Percentiles rank a stretch among this genome's conserved stretches.
Conservation (phyloP, 2,113 vertebrate genomes). For the Todiramphus saurophagus region DNA sequence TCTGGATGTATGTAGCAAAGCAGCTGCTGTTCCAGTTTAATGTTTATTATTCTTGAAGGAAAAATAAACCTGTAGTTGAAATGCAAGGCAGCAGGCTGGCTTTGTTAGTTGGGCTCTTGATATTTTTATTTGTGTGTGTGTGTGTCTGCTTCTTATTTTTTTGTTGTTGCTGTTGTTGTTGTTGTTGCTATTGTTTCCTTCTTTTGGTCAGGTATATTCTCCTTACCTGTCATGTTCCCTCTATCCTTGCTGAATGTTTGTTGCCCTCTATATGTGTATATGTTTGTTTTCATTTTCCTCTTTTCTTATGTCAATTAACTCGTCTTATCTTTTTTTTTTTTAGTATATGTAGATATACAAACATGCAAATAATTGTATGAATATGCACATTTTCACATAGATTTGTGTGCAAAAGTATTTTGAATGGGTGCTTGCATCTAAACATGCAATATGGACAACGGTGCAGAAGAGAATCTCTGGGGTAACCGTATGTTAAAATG, state of each 20-base stretch:
- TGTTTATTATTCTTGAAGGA: not conserved
- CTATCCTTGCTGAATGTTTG: not conserved
- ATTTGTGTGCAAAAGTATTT: not conserved
- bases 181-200: not conserved
- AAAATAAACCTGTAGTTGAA: not conserved
- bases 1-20: not conserved
- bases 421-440: not conserved
- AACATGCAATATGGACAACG: accelerated
- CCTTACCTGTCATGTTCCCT: not conserved
- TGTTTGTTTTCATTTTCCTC: not conserved
- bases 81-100: not conserved
- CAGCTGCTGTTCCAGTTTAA: not conserved
- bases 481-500: not conserved
- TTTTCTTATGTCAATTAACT: not conserved
- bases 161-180: not conserved
- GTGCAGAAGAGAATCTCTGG: not conserved
- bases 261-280: not conserved
- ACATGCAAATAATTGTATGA: not conserved
- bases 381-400: accelerated
- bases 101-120: not conserved
- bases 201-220: not conserved
- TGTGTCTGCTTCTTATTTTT: not conserved
- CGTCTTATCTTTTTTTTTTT: not conserved
- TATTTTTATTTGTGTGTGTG: not conserved
- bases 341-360: accelerated